Conservation (phyloP, 2,797 vertebrate species). For the Aeoliscus strigatus region DNA sequence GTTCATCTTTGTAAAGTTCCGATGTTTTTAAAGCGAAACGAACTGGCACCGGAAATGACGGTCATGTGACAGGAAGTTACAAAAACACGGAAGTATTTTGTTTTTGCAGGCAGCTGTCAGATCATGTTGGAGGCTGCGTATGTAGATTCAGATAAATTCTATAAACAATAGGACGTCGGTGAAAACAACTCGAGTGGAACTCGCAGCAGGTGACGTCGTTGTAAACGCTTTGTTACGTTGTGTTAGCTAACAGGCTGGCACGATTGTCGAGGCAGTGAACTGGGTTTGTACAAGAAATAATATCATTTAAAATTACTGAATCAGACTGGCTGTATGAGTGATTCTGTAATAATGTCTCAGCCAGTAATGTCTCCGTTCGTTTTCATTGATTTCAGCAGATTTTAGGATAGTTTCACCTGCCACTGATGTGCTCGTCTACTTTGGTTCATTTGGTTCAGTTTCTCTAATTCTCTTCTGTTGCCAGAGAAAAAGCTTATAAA, state of each 20-base stretch:
- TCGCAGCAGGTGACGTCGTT: conserved; percentile 1
- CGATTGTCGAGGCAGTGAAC: too few species aligned
- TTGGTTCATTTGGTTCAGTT: too few species aligned
- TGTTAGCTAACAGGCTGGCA: conserved; percentile 9
- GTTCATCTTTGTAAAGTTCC: too few species aligned
- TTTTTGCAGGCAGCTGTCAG: conserved; percentile 12
- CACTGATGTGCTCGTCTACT: too few species aligned
- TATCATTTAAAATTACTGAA: background rate
- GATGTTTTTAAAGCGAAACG: background rate
- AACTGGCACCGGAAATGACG: conserved; percentile 8
- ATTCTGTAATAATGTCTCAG: too few species aligned
- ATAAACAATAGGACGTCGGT: background rate
- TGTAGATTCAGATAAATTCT: conserved; percentile 1
- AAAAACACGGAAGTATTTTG: conserved; percentile 48
- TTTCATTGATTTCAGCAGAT: too few species aligned
- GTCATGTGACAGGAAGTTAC: conserved; percentile 49
- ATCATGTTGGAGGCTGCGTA: background rate
- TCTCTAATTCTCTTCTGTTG: too few species aligned
- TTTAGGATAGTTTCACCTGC: too few species aligned
- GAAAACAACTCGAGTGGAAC: background rate
- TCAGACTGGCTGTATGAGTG: background rate
- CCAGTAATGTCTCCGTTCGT: too few species aligned
- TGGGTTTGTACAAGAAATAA: background rate
- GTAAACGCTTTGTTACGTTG: background rate
- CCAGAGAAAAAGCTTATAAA: too few species aligned